These are phyloP conservation scores for Nesospiza acunhae DNA, from an alignment of 2,113 vertebrate species.

Conservation along the genomic window DNA sequence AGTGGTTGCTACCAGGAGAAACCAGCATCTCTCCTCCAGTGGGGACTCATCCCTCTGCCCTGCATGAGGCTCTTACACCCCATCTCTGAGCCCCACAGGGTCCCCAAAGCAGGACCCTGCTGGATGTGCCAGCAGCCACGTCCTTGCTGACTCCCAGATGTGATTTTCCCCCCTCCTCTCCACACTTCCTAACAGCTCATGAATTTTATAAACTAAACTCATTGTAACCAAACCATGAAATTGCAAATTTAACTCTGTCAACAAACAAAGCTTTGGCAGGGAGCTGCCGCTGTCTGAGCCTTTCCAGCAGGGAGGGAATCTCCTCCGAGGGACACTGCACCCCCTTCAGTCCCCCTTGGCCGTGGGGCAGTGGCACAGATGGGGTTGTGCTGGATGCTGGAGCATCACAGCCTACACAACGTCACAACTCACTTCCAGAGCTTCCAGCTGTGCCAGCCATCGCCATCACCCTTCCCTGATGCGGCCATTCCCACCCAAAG, in stretches of 20 bases:
- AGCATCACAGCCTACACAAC: background rate
- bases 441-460: rapidly evolving
- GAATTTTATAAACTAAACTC: constrained; percentile 63
- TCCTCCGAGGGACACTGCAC: rapidly evolving
- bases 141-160: background rate
- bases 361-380: rapidly evolving
- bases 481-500: background rate
- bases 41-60: background rate
- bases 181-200: constrained; percentile 33
- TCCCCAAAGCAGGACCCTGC: background rate
- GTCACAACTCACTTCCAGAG: rapidly evolving
- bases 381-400: background rate
- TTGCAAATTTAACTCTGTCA: constrained; percentile 58
- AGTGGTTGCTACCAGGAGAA: background rate
- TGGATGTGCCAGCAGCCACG: background rate
- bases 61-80: rapidly evolving
- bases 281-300: background rate
- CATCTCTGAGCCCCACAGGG: background rate
- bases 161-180: background rate
- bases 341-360: rapidly evolving
- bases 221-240: constrained; percentile 70
- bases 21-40: rapidly evolving
- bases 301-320: background rate
- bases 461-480: background rate
- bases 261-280: constrained; percentile 33